Evolutionary conservation across 1,140 invertebrate species (phyloP).

Genomic region (Elysia chlorotica): DNA sequence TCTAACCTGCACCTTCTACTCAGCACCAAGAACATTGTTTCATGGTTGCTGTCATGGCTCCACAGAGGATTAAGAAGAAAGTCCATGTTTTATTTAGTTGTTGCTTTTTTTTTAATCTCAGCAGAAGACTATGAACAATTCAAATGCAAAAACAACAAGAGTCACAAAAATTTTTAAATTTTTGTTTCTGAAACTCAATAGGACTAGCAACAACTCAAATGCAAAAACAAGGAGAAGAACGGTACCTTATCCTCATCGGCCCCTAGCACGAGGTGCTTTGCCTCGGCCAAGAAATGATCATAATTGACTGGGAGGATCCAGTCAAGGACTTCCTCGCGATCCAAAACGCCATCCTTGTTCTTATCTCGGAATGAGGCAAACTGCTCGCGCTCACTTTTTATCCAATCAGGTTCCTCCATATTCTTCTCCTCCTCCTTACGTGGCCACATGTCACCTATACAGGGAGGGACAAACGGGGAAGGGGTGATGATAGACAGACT

Average conservation of each 20-base stretch:
- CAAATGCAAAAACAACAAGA: no score
- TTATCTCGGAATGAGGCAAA: constrained; percentile 78
- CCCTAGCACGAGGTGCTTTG: constrained; percentile 93
- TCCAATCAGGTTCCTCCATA: constrained; percentile 92
- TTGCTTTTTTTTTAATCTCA: no score
- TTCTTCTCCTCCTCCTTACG: constrained; percentile 60
- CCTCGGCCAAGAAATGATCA: constrained; percentile 95
- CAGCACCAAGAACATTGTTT: no score
- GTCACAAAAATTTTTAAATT: no score
- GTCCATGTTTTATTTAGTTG: no score
- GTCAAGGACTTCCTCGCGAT: constrained; percentile 80
- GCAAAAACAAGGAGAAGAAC: constrained; percentile 1
- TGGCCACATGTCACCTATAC: constrained; percentile 56
- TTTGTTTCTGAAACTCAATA: no score
- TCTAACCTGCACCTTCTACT: no score
- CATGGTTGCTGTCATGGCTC: no score
- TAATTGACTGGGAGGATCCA: constrained; percentile 97
- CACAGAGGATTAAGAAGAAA: no score
- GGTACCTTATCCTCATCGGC: constrained; percentile 81
- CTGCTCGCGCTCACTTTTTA: constrained; percentile 90
- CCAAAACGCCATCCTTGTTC: constrained; percentile 87
- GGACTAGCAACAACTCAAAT: no score
- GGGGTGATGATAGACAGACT: constrained; percentile 12
- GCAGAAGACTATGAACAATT: no score
- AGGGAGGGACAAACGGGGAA: constrained; percentile 20